Evolutionary conservation across 2,113 vertebrate species (phyloP), one percentile per base, ranked within the genome.

Genomic region (Brachirus orientalis): DNA sequence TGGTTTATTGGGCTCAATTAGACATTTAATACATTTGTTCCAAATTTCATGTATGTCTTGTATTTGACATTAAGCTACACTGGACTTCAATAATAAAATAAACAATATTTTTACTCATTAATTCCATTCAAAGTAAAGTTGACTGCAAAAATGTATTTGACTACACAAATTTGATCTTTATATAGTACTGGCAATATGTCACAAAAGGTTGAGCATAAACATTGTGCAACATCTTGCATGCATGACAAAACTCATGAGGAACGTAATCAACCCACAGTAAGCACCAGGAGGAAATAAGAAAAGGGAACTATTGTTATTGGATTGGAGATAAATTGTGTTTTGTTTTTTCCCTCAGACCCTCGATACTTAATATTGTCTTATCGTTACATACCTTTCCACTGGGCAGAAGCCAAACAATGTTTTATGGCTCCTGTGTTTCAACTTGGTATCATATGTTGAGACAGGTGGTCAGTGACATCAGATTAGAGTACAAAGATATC

Each of bases 221-320:
- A 71, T 80, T 77, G 44, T 7, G 63, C 63, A 81, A 85, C 37
- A 18, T 50, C 11, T 36, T 45, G 52, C 19, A 7, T 45, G 47
- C 63, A 63, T 19, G 52, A 76, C 1, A 48, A 10, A 6, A 16
- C 35, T 78, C 71, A 75, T 7, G 10, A 67, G 63, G 40, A 69
- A 62, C 65, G 59, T 46, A 43, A 54, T 22, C 41, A 73, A 53
- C 20, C 38, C 45, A 52, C 50, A 57, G 10, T 14, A 51, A 59
- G 19, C 36, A 55, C 40, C 14, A 46, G 50, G 20, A 69, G 76
- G 69, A 69, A 75, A 57, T 63, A 38, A 70, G 53, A 83, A 80
- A 57, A 6, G 28, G 58, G 81, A 78, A 83, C 64, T 75, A 16
- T 0, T 46, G 10, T 1, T 33, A 36, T 66, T 72, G 17, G 9